Percentiles rank a stretch among this genome's conserved stretches.
These are phyloP conservation scores for Agelastica alni DNA, from an alignment of 2,888 invertebrate genomes.

Conservation along the genomic window DNA sequence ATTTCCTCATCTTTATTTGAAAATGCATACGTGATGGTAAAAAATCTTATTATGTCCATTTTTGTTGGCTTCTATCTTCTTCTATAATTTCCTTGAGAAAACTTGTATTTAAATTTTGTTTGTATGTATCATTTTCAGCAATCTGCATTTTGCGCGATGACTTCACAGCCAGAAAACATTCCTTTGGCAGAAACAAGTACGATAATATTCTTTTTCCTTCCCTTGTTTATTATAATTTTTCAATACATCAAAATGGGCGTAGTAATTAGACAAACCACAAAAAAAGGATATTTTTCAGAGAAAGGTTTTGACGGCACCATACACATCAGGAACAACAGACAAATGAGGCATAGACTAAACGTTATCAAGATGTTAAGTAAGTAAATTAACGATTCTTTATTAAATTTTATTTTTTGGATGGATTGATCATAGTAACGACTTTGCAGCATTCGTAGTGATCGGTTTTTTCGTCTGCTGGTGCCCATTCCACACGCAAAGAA, in stretches of 20 bases:
- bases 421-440: too few relatives aligned
- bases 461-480: conserved; percentile 96
- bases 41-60: too few relatives aligned
- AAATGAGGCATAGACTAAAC: conserved; percentile 69
- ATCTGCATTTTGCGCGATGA: conserved; percentile 81
- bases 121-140: conserved; percentile 58
- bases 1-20: too few relatives aligned
- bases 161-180: conserved; percentile 63
- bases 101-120: too few relatives aligned
- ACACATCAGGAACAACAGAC: conserved; percentile 67
- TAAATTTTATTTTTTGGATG: too few relatives aligned
- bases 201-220: conserved; percentile 79
- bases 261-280: conserved; percentile 64
- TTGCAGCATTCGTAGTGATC: conserved; percentile 87
- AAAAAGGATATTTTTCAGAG: conserved; percentile 51
- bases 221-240: conserved; percentile 72
- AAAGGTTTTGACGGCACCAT: conserved; percentile 66
- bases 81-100: too few relatives aligned
- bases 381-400: too few relatives aligned
- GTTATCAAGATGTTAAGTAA: conserved; percentile 82
- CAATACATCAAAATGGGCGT: conserved; percentile 81
- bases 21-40: too few relatives aligned
- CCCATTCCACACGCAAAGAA: conserved; percentile 90
- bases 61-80: too few relatives aligned
- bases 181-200: conserved; percentile 82